Conservation (phyloP, 2,113 vertebrate species). For the Psittacula cyanocephala region DNA sequence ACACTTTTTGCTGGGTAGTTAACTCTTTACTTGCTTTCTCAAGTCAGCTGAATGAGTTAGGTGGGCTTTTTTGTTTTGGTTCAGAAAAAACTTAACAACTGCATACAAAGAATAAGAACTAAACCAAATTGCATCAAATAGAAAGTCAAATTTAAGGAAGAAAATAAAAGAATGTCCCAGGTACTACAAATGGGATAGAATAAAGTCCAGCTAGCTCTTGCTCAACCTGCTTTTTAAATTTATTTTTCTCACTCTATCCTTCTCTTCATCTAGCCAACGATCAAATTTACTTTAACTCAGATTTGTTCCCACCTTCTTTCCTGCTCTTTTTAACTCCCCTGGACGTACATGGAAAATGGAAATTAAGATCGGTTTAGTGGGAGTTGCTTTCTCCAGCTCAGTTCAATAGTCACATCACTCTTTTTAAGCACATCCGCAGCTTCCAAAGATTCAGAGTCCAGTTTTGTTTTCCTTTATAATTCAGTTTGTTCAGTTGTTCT, state of each 20-base stretch:
- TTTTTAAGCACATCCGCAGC: neutral
- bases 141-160: neutral
- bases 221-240: neutral
- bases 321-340: neutral
- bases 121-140: neutral
- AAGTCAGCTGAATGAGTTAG: neutral
- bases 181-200: neutral
- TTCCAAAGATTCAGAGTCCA: neutral
- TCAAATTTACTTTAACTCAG: slow-evolving; percentile 2
- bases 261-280: neutral
- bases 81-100: neutral
- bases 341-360: neutral
- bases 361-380: neutral
- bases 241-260: neutral
- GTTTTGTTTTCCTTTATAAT: neutral
- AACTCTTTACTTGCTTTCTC: neutral
- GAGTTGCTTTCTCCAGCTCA: neutral
- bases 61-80: fast-evolving
- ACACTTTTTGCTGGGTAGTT: neutral
- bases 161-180: neutral
- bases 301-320: neutral
- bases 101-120: neutral
- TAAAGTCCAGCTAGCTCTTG: neutral
- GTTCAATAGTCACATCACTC: neutral
- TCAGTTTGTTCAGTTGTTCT: neutral